phyloP scores from a whole-genome alignment of 2,797 vertebrate species.

The Ambastaia sidthimunki region DNA sequence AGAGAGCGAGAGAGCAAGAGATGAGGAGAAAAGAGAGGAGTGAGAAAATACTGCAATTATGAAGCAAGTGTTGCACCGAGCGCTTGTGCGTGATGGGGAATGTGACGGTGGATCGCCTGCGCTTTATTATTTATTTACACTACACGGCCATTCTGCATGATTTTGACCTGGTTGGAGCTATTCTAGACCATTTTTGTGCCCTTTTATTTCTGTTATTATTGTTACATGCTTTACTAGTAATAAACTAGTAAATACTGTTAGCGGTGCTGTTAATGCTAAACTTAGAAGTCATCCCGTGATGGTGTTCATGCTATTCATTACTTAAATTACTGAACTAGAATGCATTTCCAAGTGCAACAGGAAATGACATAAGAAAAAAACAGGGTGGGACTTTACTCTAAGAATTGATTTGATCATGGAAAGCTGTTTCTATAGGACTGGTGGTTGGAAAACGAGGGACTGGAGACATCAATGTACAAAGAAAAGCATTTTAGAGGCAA shows the following conservation, averaged over 20 bases:
- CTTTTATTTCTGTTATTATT: background rate
- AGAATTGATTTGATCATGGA: background rate
- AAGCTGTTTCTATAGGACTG: background rate
- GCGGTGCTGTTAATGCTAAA: background rate
- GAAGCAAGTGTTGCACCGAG: conserved; percentile 58
- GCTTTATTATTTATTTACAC: conserved; percentile 43
- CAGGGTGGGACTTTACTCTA: background rate
- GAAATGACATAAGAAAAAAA: background rate
- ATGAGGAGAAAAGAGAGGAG: conserved; percentile 36
- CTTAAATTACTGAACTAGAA: background rate
- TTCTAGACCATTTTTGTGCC: background rate
- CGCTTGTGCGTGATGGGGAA: conserved; percentile 37
- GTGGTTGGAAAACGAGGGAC: background rate
- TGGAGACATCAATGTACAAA: too few relatives aligned
- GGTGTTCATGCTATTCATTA: background rate
- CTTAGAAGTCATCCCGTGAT: background rate
- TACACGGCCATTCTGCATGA: conserved; percentile 25
- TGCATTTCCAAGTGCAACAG: background rate
- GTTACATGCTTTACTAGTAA: background rate
- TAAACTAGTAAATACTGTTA: background rate
- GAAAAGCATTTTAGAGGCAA: too few relatives aligned
- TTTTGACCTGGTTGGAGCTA: conserved; percentile 21
- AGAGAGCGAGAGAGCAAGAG: conserved; percentile 41
- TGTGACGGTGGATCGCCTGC: conserved; percentile 17
- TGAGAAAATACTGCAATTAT: conserved; percentile 61